Evolutionary conservation across 2,888 invertebrate species (phyloP), one percentile per base, ranked within the genome.

Genomic region (Nomada fucata): DNA sequence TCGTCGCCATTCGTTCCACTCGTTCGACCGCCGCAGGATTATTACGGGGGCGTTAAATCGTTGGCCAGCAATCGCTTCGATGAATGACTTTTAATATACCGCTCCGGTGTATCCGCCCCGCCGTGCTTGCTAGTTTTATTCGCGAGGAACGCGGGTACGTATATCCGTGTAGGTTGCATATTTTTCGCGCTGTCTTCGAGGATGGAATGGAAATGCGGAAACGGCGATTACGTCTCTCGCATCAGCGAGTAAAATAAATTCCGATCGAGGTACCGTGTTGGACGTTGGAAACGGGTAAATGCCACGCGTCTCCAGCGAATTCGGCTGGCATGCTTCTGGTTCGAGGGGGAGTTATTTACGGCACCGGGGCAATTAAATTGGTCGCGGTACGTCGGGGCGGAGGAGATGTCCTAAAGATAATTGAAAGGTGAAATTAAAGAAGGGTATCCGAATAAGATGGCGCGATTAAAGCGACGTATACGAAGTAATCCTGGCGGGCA

Each of bases 401-500:
- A 11, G 36, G 29, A 36, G 79, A 68, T 44, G 3, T 15, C 55
- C 68, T 52, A 57, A 63, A 70, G 83, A 74, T 70, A 71, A 84
- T 82, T 73, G 74, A 83, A 71, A 75, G 74, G 53, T 52, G 71
- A 84, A 86, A 86, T 75, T 77, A 83, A 83, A 65, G 86, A 76
- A 50, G 59, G 63, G 50, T 47, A 64, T 7, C 11, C 65, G 76
- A 72, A 75, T 74, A 83, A 86, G 82, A 75, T 52, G 76, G 79
- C 68, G 64, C 82, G 79, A 76, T 76, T 84, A 74, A 76, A 84
- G 65, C 63, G 82, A 79, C 79, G 76, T 82, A 72, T 86, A 84
- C 76, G 77, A 61, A 63, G 73, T 86, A 86, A 86, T 86, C 84
- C 77, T 47, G 72, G 57, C 57, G 73, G 82, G 79, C 79, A 82